These are phyloP conservation scores for Danionella cerebrum DNA, from an alignment of 2,113 vertebrate species.

Conservation along the genomic window DNA sequence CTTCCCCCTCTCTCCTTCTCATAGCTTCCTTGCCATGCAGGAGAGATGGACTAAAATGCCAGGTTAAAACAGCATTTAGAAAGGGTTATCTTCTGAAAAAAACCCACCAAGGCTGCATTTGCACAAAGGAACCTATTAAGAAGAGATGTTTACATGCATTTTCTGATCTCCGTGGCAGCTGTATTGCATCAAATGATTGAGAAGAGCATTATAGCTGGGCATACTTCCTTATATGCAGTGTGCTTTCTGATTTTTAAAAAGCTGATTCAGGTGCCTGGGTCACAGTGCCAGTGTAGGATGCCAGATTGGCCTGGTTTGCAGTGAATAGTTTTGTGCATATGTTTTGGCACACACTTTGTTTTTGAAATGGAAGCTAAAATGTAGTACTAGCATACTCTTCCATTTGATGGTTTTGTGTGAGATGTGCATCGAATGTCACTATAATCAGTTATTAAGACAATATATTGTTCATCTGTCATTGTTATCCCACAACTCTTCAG, in stretches of 20 bases:
- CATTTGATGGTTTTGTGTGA: background rate
- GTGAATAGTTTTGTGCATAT: background rate
- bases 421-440: background rate
- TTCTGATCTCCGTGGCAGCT: background rate
- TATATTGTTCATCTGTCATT: background rate
- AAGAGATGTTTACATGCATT: background rate
- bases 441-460: constrained; percentile 1
- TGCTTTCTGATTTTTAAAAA: background rate
- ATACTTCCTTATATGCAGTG: background rate
- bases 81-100: background rate
- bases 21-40: constrained; percentile 25
- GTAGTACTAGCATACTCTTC: background rate
- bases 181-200: background rate
- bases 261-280: background rate
- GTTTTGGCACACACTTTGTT: background rate
- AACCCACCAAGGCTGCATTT: background rate
- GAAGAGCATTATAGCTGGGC: background rate
- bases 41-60: constrained; percentile 12
- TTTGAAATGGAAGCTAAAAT: background rate
- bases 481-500: background rate
- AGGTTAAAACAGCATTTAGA: background rate
- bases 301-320: background rate
- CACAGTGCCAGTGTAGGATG: background rate
- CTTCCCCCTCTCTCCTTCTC: background rate
- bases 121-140: background rate